A percentile compares a stretch with the other conserved stretches of the same genome.
These are phyloP conservation scores for Ceratotherium simum DNA, from an alignment of 2,113 vertebrate genomes.

Conservation along the genomic window DNA sequence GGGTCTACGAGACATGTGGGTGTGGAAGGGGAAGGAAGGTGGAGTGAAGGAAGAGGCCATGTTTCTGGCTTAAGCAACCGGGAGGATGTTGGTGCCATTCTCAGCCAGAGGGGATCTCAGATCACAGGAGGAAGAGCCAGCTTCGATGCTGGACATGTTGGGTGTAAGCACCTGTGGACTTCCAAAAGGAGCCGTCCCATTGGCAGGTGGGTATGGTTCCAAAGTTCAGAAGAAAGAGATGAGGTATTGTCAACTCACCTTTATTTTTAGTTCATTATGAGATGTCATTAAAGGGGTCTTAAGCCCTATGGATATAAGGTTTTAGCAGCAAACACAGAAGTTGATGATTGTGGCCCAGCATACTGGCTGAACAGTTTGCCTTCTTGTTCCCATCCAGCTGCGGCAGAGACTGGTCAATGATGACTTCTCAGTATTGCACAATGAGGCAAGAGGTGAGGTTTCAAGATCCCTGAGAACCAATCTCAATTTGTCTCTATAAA, in stretches of 20 bases:
- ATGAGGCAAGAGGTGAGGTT: background rate
- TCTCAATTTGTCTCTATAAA: background rate
- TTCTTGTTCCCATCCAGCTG: background rate
- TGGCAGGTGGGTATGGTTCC: background rate
- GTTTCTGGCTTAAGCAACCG: background rate
- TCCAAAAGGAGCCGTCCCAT: background rate
- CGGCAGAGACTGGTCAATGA: background rate
- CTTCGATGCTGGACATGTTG: accelerated
- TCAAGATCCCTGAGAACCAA: background rate
- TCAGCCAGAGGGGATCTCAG: background rate
- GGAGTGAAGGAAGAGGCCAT: background rate
- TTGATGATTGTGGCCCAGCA: background rate
- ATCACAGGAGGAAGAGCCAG: background rate
- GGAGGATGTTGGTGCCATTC: background rate
- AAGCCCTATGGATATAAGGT: background rate
- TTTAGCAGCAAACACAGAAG: background rate
- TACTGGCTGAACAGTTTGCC: background rate
- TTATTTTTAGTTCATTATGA: background rate
- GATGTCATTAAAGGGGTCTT: background rate
- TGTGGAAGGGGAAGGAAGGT: background rate
- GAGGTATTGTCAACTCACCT: background rate
- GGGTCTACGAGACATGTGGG: accelerated
- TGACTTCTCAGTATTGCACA: background rate
- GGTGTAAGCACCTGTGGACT: background rate
- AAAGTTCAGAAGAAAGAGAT: background rate